phyloP scores from a whole-genome alignment of 2,888 invertebrate species.

The Andrena bicolor region DNA sequence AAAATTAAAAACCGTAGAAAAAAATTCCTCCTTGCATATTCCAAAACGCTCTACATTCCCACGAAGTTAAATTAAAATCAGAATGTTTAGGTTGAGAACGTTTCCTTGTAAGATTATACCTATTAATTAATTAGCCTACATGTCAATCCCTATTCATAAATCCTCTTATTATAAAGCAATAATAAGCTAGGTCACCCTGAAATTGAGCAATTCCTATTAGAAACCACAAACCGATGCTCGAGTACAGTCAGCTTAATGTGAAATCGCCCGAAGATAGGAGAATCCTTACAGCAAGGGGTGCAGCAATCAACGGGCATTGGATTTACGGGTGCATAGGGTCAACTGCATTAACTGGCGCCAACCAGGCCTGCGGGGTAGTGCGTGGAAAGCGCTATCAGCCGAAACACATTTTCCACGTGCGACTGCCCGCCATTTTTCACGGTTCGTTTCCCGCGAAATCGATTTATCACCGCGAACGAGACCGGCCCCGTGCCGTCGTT shows the following conservation, averaged over 20 bases:
- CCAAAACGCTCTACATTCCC: no score
- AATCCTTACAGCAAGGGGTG: constrained; percentile 26
- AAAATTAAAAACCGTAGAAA: no score
- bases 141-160: no score
- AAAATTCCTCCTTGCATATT: no score
- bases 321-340: constrained; percentile 68
- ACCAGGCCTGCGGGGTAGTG: constrained; percentile 43
- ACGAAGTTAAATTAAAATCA: no score
- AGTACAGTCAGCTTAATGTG: constrained; percentile 13
- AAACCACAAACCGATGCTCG: not conserved
- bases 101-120: no score
- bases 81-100: no score
- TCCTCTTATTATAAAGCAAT: no score
- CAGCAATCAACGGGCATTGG: constrained; percentile 63
- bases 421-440: constrained; percentile 75
- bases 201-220: not conserved
- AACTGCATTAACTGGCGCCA: constrained; percentile 70
- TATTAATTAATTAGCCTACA: no score
- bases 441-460: constrained; percentile 73
- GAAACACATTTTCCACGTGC: constrained; percentile 75
- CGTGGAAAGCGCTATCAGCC: constrained; percentile 70
- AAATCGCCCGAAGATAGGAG: constrained; percentile 4
- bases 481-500: constrained; percentile 53
- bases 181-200: no score
- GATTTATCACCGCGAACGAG: constrained; percentile 71